Evolutionary conservation across 2,797 vertebrate species (phyloP), one percentile per base, ranked within the genome.

Genomic region (Sebastes hopkinsi): DNA sequence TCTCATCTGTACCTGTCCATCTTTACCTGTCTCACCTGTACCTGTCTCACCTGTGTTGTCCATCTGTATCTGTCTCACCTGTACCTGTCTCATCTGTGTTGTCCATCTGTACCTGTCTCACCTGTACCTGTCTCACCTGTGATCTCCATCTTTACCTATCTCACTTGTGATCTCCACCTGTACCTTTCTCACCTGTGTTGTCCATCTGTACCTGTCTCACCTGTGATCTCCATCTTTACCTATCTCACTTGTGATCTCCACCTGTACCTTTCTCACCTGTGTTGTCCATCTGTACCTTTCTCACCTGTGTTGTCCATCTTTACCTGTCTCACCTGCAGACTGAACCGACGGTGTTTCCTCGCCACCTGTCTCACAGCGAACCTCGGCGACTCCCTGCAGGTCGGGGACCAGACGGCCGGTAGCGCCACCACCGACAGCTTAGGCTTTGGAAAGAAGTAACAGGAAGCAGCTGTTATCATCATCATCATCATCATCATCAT

Each of bases 361-460:
- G 0, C 91, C 25, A 90, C 92, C 62, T 95, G 92, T 83, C 0
- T 2, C 13, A 32, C 42, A 0, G 10, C 0, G 0, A 71, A 81
- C 56, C 86, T 94, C 0, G 23, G 1, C 2, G n/a, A 74, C 1
- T 1, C 1, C 4, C 13, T 94, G 36, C 91, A 93, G 80, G 2
- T 0, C 1, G 94, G 91, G 1, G 90, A 94, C 4, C 20, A 92
- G 86, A 76, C 0, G 1, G 92, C 93, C 0, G 92, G 93, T 0
- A 0, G 14, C 2, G 1, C 5, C 4, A 83, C 79, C 3, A 13
- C 0, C 0, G 79, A 93, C 60, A 66, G 91, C 0, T 29, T 1
- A 0, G 91, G 93, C 9, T 20, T 12, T 0, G 94, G 93, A 6
- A 94, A 85, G 81, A 91, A 90, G 71, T 91, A 67, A 90, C 20